Conservation (phyloP, 2,113 vertebrate species). For the Pungitius pungitius region DNA sequence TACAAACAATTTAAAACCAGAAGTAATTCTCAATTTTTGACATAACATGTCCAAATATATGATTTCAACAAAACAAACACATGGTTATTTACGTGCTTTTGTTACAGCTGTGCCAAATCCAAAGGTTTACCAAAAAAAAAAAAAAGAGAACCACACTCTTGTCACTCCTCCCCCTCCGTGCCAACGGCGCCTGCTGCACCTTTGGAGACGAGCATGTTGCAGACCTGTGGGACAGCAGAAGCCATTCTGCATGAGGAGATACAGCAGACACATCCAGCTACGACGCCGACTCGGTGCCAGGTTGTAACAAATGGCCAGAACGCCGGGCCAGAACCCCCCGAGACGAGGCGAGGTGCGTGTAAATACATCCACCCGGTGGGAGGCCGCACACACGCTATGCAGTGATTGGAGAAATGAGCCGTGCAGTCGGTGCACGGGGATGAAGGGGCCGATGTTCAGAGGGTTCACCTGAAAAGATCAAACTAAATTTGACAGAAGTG, state of each 20-base stretch:
- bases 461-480: not conserved
- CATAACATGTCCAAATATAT: not conserved
- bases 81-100: not conserved
- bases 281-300: conserved; percentile 46
- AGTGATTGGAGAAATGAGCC: conserved; percentile 21
- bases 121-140: not conserved
- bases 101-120: not conserved
- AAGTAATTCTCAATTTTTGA: not conserved
- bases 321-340: conserved; percentile 50
- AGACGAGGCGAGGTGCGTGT: conserved; percentile 49
- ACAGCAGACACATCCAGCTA: conserved; percentile 48
- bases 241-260: conserved; percentile 36
- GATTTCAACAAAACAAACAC: not conserved
- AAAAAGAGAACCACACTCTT: conserved; percentile 13
- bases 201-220: conserved; percentile 35
- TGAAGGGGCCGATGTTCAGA: not conserved
- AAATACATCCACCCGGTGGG: conserved; percentile 51
- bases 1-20: not conserved
- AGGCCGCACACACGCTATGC: conserved; percentile 47
- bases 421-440: not conserved
- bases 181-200: conserved; percentile 29
- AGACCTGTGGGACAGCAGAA: conserved; percentile 47
- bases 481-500: not conserved
- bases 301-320: conserved; percentile 61
- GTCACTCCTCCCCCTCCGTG: not conserved